phyloP scores from a whole-genome alignment of 1,140 invertebrate species.

The Helicoverpa zea region DNA sequence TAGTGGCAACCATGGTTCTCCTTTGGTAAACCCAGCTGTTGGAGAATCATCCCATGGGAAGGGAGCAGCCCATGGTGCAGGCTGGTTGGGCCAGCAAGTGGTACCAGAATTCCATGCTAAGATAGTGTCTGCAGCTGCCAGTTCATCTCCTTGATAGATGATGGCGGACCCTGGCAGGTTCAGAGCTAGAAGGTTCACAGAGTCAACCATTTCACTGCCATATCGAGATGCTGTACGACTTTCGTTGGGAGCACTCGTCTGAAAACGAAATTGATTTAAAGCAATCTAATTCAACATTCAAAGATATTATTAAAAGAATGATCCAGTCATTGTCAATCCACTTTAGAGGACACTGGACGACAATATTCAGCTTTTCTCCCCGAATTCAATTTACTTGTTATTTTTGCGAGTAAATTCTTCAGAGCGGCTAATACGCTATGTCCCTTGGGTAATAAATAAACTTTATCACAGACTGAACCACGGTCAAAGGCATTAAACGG shows the following conservation, averaged over 20 bases:
- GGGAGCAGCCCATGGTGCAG: slow-evolving; percentile 85
- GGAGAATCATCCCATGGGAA: slow-evolving; percentile 90
- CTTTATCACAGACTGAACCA: slow-evolving; percentile 1
- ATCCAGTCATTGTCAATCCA: too few species aligned
- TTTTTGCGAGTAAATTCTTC: slow-evolving; percentile 7
- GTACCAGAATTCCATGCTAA: slow-evolving; percentile 68
- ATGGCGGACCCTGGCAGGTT: slow-evolving; percentile 89
- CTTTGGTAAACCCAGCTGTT: slow-evolving; percentile 87
- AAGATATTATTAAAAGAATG: too few species aligned
- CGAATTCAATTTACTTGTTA: slow-evolving; percentile 9
- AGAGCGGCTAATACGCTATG: not conserved
- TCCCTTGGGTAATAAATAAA: slow-evolving; percentile 21
- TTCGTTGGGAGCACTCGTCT: slow-evolving; percentile 87
- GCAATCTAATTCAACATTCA: too few species aligned
- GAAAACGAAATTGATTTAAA: slow-evolving; percentile 40
- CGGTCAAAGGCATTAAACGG: slow-evolving; percentile 1
- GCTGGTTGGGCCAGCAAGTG: slow-evolving; percentile 70
- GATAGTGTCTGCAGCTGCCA: slow-evolving; percentile 89
- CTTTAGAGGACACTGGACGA: too few species aligned
- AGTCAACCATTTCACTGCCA: slow-evolving; percentile 87
- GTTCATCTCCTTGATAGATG: slow-evolving; percentile 92
- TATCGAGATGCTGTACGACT: slow-evolving; percentile 85
- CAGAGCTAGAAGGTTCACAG: slow-evolving; percentile 88
- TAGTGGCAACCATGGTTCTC: slow-evolving; percentile 88
- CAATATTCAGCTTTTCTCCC: not conserved